Conservation (phyloP, 2,113 vertebrate genomes). For the Morone saxatilis region DNA sequence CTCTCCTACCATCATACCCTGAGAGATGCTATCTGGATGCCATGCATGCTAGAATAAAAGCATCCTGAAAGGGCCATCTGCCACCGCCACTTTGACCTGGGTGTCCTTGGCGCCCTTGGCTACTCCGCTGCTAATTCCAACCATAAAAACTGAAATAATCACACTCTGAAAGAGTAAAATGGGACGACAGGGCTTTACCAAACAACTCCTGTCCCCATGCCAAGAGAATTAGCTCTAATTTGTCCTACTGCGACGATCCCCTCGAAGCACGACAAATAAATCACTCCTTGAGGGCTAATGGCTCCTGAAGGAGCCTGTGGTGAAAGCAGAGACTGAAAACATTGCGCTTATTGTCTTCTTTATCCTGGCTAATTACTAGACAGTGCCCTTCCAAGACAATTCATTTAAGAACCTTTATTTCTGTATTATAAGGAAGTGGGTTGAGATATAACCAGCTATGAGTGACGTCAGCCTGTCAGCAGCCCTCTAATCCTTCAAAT, state of each 20-base stretch:
- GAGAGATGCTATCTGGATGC: slow-evolving; percentile 35
- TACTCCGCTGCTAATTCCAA: slow-evolving; percentile 24
- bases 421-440: neutral
- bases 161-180: slow-evolving; percentile 36
- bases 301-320: slow-evolving; percentile 53
- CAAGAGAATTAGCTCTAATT: slow-evolving; percentile 72
- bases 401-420: slow-evolving; percentile 25
- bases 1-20: neutral
- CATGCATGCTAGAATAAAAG: slow-evolving; percentile 30
- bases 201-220: slow-evolving; percentile 27
- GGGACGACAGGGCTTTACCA: slow-evolving; percentile 28
- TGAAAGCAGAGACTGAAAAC: slow-evolving; percentile 48
- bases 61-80: slow-evolving; percentile 68
- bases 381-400: slow-evolving; percentile 32
- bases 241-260: slow-evolving; percentile 53
- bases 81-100: slow-evolving; percentile 50
- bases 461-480: slow-evolving; percentile 46
- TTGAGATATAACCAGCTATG: slow-evolving; percentile 13
- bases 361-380: slow-evolving; percentile 45
- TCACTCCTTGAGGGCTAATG: slow-evolving; percentile 62
- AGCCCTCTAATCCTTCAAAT: slow-evolving; percentile 39
- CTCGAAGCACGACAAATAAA: slow-evolving; percentile 61
- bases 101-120: slow-evolving; percentile 49
- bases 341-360: slow-evolving; percentile 43
- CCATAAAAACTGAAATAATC: slow-evolving; percentile 33